Conservation (phyloP, 1,140 invertebrate genomes). For the Zaprionus ghesquierei region DNA sequence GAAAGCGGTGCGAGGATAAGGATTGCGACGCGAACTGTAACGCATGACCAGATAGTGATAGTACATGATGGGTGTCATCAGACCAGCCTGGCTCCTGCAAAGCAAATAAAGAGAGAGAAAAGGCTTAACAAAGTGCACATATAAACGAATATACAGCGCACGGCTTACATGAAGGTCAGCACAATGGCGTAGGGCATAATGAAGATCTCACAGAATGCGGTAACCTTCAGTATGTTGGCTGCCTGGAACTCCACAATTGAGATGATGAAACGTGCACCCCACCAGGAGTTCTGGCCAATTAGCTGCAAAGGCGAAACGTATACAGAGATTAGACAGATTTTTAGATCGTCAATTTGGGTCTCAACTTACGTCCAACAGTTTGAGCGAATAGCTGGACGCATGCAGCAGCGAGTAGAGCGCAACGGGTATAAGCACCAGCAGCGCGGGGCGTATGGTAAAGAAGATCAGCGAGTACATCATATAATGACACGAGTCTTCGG, state of each 20-base stretch:
- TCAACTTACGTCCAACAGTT: conserved; percentile 93
- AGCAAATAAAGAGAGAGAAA: neutral
- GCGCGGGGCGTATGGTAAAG: conserved; percentile 92
- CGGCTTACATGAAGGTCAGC: conserved; percentile 93
- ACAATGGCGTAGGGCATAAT: conserved; percentile 93
- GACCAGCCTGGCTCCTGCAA: conserved; percentile 90
- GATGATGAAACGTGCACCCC: conserved; percentile 92
- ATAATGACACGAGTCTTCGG: conserved; percentile 98
- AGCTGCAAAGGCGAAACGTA: conserved; percentile 84
- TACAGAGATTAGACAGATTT: neutral
- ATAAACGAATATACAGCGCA: conserved; percentile 89
- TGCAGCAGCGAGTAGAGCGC: conserved; percentile 95
- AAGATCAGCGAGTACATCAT: conserved; percentile 97
- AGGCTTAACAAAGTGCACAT: conserved; percentile 87
- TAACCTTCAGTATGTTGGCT: conserved; percentile 92
- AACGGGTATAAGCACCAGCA: conserved; percentile 94
- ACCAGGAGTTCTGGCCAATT: conserved; percentile 93
- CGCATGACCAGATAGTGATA: conserved; percentile 96
- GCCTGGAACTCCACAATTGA: conserved; percentile 94
- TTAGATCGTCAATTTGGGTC: conserved; percentile 26
- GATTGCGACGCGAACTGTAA: conserved; percentile 96
- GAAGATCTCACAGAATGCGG: conserved; percentile 95
- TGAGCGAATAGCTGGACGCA: conserved; percentile 93
- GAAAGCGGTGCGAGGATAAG: conserved; percentile 95
- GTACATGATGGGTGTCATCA: conserved; percentile 96